phyloP scores from a whole-genome alignment of 2,113 vertebrate genomes.

The Urocolius indicus region DNA sequence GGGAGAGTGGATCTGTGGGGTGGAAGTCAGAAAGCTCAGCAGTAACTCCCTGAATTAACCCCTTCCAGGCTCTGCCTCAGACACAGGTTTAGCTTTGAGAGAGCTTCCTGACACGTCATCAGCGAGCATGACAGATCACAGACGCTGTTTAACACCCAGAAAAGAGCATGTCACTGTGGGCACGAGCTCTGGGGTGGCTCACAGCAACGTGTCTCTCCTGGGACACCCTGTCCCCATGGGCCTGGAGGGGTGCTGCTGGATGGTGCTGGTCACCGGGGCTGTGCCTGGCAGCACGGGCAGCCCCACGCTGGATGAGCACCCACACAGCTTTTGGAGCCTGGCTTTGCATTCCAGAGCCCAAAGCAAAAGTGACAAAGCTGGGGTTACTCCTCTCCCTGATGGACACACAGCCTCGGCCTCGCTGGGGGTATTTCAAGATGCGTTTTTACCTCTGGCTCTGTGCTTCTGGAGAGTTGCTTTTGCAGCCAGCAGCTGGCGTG shows the following conservation, averaged over 20 bases:
- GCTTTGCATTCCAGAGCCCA: not conserved
- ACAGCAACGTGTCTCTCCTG: not conserved
- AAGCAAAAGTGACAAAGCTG: not conserved
- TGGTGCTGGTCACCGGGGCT: rapidly evolving
- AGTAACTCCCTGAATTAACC: not conserved
- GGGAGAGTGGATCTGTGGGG: not conserved
- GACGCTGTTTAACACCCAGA: not conserved
- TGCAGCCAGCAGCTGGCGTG: not conserved
- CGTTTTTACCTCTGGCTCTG: not conserved
- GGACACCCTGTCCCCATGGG: not conserved
- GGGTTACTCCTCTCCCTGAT: not conserved
- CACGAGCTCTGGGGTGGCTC: not conserved
- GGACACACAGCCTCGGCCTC: not conserved
- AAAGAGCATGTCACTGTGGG: too few species aligned
- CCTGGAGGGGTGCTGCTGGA: not conserved
- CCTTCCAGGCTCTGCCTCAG: not conserved
- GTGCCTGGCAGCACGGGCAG: not conserved
- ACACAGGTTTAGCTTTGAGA: not conserved
- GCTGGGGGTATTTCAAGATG: not conserved
- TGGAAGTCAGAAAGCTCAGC: not conserved
- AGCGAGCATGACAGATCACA: rapidly evolving
- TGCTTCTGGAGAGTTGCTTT: rapidly evolving
- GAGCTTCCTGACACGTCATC: not conserved
- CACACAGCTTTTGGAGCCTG: not conserved
- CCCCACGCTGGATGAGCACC: not conserved